phyloP scores from a whole-genome alignment of 2,113 vertebrate genomes.

The Potamarius usumacintae region DNA sequence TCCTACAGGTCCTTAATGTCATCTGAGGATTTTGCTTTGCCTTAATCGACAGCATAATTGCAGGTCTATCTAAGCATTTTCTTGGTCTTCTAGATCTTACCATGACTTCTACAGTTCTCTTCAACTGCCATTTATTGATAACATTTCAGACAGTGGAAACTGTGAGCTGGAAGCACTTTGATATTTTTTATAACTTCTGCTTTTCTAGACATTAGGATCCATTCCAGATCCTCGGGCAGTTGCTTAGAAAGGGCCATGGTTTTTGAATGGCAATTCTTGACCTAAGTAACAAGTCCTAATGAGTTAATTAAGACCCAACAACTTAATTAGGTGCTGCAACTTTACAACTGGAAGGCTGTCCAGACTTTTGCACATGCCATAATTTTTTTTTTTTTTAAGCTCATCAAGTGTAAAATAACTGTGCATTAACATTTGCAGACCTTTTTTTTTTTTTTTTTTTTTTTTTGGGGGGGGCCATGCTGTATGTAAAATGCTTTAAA shows the following conservation, averaged over 20 bases:
- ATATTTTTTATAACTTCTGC: not conserved
- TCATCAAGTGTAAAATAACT: not conserved
- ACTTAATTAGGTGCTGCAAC: not conserved
- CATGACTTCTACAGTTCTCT: not conserved
- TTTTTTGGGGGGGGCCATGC: too few relatives aligned
- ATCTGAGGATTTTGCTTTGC: not conserved
- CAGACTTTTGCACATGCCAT: not conserved
- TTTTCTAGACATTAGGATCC: too few relatives aligned
- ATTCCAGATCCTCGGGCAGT: too few relatives aligned
- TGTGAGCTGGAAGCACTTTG: not conserved
- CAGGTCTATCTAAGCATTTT: not conserved
- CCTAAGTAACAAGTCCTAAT: not conserved
- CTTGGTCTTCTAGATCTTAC: not conserved
- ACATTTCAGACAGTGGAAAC: not conserved
- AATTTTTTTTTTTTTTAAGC: not conserved
- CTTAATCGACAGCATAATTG: not conserved
- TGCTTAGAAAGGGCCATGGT: too few relatives aligned
- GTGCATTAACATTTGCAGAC: not conserved
- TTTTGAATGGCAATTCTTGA: not conserved
- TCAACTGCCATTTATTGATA: not conserved
- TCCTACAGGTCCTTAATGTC: not conserved
- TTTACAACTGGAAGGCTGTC: not conserved
- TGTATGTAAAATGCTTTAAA: too few relatives aligned
- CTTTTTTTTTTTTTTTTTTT: not conserved
- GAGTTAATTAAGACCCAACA: not conserved